Percentiles rank a stretch among this genome's conserved stretches.
These are phyloP conservation scores for Sus cebifrons DNA, from an alignment of 2,797 vertebrate species.

Conservation along the genomic window DNA sequence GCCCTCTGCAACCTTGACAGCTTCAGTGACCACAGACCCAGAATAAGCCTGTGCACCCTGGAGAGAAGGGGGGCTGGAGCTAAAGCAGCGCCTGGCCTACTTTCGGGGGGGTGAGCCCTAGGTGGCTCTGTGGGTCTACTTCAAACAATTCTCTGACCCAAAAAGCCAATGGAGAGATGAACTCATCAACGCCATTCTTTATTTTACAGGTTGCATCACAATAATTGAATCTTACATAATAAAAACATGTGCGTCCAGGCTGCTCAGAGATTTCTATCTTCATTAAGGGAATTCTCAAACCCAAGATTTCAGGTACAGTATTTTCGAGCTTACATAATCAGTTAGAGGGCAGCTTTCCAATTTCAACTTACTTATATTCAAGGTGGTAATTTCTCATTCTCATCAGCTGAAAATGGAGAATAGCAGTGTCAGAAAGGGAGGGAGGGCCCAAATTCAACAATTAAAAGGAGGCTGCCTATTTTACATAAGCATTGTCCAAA, in stretches of 20 bases:
- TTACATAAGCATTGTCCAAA: not conserved
- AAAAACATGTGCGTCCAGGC: slow-evolving; percentile 34
- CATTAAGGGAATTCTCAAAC: slow-evolving; percentile 77
- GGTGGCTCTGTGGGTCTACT: not conserved
- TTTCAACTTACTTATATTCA: slow-evolving; percentile 58
- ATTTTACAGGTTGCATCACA: slow-evolving; percentile 34
- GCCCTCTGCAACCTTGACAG: not conserved
- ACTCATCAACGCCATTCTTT: slow-evolving; percentile 35
- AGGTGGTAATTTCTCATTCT: slow-evolving; percentile 72
- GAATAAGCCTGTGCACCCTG: rapidly evolving
- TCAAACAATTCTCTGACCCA: slow-evolving; percentile 5
- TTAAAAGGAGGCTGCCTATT: not conserved
- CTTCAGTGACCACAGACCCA: not conserved
- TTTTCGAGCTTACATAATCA: slow-evolving; percentile 75
- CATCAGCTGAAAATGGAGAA: slow-evolving; percentile 2
- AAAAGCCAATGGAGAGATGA: not conserved
- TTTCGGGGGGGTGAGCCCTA: not conserved
- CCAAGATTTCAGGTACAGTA: slow-evolving; percentile 70
- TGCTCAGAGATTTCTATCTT: slow-evolving; percentile 65
- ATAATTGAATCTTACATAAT: slow-evolving; percentile 71
- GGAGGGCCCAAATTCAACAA: not conserved
- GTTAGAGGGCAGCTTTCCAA: slow-evolving; percentile 58
- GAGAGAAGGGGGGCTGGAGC: no score
- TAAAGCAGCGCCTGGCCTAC: not conserved
- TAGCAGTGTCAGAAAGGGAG: rapidly evolving